Evolutionary conservation across 2,888 invertebrate species (phyloP).

Genomic region (Drosophila rubida): DNA sequence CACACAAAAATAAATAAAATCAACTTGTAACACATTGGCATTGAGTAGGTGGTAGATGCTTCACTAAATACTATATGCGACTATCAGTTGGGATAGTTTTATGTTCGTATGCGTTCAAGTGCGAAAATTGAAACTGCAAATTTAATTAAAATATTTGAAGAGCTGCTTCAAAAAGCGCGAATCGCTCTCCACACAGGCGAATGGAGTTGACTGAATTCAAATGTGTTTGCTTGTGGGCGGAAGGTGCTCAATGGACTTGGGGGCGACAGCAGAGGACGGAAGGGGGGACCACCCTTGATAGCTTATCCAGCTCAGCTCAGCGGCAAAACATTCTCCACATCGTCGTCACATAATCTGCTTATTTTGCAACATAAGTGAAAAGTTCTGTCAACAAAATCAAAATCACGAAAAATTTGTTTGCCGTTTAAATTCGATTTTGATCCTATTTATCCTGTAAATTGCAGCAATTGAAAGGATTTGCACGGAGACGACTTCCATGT

Average conservation of each 20-base stretch:
- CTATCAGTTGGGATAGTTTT: constrained; percentile 37
- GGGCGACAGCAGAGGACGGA: not conserved
- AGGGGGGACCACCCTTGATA: constrained; percentile 58
- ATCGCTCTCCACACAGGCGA: constrained; percentile 36
- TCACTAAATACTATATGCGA: not conserved
- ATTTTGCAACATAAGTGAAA: constrained; percentile 81
- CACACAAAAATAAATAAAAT: constrained; percentile 72
- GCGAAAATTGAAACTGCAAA: constrained; percentile 46
- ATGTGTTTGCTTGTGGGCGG: constrained; percentile 29
- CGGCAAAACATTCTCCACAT: constrained; percentile 5
- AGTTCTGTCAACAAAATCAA: constrained; percentile 82
- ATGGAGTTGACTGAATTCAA: constrained; percentile 6
- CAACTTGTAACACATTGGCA: constrained; percentile 54
- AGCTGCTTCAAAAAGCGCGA: constrained; percentile 21
- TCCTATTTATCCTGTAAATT: constrained; percentile 83
- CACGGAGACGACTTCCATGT: constrained; percentile 42
- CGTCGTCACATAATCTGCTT: constrained; percentile 70
- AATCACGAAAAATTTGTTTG: constrained; percentile 81
- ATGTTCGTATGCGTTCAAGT: constrained; percentile 51
- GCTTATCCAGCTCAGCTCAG: constrained; percentile 45
- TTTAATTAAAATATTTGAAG: constrained; percentile 64
- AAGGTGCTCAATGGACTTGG: constrained; percentile 59
- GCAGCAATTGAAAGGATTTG: constrained; percentile 83
- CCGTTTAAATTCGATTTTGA: constrained; percentile 84
- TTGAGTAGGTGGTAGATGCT: constrained; percentile 25